A percentile compares a stretch with the other conserved stretches of the same genome.
These are phyloP conservation scores for Eupristina koningsbergeri DNA, from an alignment of 1,140 invertebrate species.

Conservation along the genomic window DNA sequence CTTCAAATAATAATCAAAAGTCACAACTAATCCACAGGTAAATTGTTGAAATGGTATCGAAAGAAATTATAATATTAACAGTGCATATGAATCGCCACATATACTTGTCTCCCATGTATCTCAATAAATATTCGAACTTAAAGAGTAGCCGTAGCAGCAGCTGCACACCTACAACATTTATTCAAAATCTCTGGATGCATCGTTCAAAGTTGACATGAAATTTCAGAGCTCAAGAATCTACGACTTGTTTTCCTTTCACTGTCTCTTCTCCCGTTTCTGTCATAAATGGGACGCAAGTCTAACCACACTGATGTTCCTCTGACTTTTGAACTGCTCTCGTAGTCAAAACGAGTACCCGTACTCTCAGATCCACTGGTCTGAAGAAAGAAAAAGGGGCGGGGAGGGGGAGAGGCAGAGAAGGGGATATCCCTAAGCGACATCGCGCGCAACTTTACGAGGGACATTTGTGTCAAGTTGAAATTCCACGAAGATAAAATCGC, in stretches of 20 bases:
- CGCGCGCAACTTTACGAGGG: constrained; percentile 65
- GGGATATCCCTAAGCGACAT: constrained; percentile 63
- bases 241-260: constrained; percentile 21
- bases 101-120: neutral
- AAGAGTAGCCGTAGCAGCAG: neutral
- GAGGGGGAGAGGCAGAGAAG: constrained; percentile 44
- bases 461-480: constrained; percentile 65
- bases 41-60: too few species aligned
- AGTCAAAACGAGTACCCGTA: constrained; percentile 49
- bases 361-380: neutral
- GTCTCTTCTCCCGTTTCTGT: neutral
- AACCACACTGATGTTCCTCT: constrained; percentile 40
- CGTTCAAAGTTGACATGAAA: neutral
- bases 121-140: constrained; percentile 15
- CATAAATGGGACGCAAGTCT: constrained; percentile 23
- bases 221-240: neutral
- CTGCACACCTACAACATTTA: neutral
- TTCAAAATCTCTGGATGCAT: neutral
- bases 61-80: too few species aligned
- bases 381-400: neutral
- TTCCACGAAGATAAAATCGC: constrained; percentile 67
- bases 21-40: too few species aligned
- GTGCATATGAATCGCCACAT: too few species aligned
- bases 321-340: constrained; percentile 55
- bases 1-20: too few species aligned